phyloP scores from a whole-genome alignment of 2,797 vertebrate genomes.

The Arvicola amphibius region DNA sequence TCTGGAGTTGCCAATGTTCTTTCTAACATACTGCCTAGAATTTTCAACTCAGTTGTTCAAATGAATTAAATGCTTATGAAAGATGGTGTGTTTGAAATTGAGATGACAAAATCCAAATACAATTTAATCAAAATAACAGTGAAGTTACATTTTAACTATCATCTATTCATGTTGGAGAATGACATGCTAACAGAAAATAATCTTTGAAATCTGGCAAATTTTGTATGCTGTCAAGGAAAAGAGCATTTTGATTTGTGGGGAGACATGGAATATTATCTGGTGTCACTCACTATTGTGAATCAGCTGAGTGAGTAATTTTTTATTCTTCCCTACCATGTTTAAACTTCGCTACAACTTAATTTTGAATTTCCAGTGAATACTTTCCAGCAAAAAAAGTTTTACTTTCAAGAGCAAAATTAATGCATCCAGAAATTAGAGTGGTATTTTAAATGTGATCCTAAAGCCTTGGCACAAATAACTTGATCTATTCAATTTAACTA shows the following conservation, averaged over 20 bases:
- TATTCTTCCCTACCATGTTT: background rate
- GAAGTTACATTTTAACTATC: slow-evolving; percentile 4
- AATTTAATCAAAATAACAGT: slow-evolving; percentile 51
- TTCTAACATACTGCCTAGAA: background rate
- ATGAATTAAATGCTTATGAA: slow-evolving; percentile 27
- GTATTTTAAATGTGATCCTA: background rate
- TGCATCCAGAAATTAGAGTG: background rate
- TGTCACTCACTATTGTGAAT: background rate
- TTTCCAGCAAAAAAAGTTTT: slow-evolving; percentile 5
- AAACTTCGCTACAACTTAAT: background rate
- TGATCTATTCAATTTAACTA: background rate
- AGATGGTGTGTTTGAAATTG: background rate
- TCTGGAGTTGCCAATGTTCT: background rate
- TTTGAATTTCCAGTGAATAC: background rate
- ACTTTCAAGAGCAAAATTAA: background rate
- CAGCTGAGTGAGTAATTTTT: background rate
- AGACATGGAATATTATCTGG: background rate
- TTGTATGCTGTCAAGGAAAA: background rate
- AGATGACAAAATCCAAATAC: slow-evolving; percentile 44
- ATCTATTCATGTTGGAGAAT: slow-evolving; percentile 29
- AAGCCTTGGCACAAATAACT: background rate
- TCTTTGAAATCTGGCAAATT: slow-evolving; percentile 33
- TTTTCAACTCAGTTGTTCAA: background rate
- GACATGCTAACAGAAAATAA: background rate
- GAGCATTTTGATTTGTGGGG: background rate